Evolutionary conservation across 2,797 vertebrate genomes (phyloP).

Genomic region (Poliocrania exsul): DNA sequence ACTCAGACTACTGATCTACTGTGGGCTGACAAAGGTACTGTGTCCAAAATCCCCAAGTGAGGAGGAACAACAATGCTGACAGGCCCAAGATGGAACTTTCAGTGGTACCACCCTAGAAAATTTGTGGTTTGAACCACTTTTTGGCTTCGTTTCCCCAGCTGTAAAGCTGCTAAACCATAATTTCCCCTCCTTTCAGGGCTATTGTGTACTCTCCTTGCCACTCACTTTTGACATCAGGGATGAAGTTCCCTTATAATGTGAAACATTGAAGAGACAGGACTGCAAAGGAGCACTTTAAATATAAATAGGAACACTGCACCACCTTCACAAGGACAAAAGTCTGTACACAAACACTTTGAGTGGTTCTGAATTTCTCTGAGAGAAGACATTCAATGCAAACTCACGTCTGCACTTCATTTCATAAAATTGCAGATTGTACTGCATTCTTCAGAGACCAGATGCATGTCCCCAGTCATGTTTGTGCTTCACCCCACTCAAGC

Average conservation of each 20-base stretch:
- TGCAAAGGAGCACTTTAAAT: neutral
- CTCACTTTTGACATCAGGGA: neutral
- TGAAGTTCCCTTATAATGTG: neutral
- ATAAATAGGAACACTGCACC: neutral
- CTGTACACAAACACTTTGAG: neutral
- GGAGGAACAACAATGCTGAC: neutral
- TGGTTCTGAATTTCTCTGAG: neutral
- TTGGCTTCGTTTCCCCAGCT: neutral
- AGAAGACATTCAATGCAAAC: neutral
- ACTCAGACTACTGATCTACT: neutral
- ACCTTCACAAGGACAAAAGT: neutral
- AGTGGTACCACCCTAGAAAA: neutral
- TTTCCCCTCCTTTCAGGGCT: neutral
- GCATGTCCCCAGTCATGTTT: neutral
- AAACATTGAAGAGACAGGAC: neutral
- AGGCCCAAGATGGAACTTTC: neutral
- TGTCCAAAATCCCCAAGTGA: neutral
- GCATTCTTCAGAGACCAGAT: neutral
- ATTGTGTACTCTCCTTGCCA: neutral
- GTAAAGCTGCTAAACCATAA: neutral
- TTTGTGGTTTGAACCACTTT: neutral
- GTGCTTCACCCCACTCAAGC: neutral
- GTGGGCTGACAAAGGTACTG: neutral
- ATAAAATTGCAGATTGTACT: neutral
- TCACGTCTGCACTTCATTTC: neutral